These are phyloP conservation scores for Zalophus californianus DNA, from an alignment of 2,797 vertebrate species.

Conservation along the genomic window DNA sequence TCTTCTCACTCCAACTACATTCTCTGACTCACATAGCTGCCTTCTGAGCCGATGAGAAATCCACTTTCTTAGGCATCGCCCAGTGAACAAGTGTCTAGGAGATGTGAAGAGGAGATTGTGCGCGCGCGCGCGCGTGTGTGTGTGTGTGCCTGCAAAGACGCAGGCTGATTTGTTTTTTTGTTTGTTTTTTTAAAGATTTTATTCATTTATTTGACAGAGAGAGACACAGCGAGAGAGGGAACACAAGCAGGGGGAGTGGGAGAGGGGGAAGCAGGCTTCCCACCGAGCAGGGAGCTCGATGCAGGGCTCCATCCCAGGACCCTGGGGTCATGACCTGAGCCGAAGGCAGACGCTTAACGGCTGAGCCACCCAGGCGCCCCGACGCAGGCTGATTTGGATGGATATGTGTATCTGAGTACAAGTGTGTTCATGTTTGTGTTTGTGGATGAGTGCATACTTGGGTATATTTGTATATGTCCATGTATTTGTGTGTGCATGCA, in stretches of 20 bases:
- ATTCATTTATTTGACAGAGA: no score
- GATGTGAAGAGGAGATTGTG: accelerated
- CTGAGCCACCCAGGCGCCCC: no score
- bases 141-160: neutral
- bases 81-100: neutral
- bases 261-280: no score
- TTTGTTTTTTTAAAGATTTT: no score
- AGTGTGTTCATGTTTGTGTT: neutral
- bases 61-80: neutral
- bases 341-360: no score
- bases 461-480: neutral
- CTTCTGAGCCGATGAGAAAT: neutral
- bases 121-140: neutral
- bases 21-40: neutral
- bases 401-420: neutral
- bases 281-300: no score
- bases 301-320: no score
- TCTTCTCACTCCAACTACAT: neutral
- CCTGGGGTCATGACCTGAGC: no score
- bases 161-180: neutral
- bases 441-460: neutral
- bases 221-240: no score
- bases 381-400: neutral
- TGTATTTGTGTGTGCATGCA: neutral
- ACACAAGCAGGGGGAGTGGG: no score